phyloP scores from a whole-genome alignment of 2,888 invertebrate species.

The Dendrolimus pini region DNA sequence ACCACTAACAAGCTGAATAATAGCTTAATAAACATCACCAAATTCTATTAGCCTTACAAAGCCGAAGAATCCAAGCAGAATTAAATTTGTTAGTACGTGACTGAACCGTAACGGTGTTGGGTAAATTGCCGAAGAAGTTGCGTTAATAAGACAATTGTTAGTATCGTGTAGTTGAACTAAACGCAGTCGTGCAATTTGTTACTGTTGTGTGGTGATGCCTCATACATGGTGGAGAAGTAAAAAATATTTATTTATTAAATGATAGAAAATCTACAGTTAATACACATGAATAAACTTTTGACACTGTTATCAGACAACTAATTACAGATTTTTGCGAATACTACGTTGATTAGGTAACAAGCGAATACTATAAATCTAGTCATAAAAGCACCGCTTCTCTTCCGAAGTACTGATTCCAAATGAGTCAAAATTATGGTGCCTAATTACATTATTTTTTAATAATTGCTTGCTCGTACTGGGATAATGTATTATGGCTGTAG shows the following conservation, averaged over 20 bases:
- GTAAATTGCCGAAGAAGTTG: constrained; percentile 3
- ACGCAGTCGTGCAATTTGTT: constrained; percentile 12
- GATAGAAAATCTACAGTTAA: background rate
- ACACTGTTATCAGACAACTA: background rate
- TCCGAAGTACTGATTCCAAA: too few relatives aligned
- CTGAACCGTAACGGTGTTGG: constrained; percentile 10
- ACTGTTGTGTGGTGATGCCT: too few relatives aligned
- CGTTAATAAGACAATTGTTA: constrained; percentile 12
- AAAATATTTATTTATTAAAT: background rate
- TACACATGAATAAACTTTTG: background rate
- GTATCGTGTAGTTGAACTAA: constrained; percentile 18
- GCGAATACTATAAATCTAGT: background rate
- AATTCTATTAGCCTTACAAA: background rate
- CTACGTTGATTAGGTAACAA: background rate
- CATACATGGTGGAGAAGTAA: too few relatives aligned
- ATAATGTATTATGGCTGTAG: too few relatives aligned
- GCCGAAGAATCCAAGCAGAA: background rate
- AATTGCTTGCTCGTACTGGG: too few relatives aligned
- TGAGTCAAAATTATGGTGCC: too few relatives aligned
- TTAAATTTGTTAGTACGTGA: constrained; percentile 3
- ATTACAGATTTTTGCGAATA: background rate
- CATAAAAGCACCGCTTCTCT: background rate
- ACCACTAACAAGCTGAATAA: background rate
- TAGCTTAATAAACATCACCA: background rate
- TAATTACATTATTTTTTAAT: too few relatives aligned